These are phyloP conservation scores for Xylocampa areola DNA, from an alignment of 2,888 invertebrate species.

Conservation along the genomic window DNA sequence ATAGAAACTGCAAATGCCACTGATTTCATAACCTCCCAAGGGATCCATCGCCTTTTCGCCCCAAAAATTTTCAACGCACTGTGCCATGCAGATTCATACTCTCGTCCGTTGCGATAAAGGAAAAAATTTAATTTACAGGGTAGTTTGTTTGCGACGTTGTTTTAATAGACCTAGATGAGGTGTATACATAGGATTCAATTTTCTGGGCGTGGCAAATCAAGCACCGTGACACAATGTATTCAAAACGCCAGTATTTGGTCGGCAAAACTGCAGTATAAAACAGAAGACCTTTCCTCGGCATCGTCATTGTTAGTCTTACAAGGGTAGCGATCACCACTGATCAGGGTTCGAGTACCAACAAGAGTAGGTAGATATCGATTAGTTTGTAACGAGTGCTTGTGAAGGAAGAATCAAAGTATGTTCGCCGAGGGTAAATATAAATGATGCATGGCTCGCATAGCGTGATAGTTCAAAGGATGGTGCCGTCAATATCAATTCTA, in stretches of 20 bases:
- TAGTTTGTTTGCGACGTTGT: conserved; percentile 68
- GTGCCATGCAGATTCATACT: conserved; percentile 61
- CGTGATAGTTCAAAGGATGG: conserved; percentile 90
- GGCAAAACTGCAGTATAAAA: conserved; percentile 85
- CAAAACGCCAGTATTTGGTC: conserved; percentile 87
- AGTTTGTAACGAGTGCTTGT: conserved; percentile 78
- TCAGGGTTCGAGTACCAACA: conserved; percentile 60
- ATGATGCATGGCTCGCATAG: conserved; percentile 90
- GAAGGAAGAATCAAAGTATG: conserved; percentile 88
- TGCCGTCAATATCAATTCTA: conserved; percentile 76
- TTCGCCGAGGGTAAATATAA: conserved; percentile 89
- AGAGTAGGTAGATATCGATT: conserved; percentile 79
- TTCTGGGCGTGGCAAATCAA: conserved; percentile 90
- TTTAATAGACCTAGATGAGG: conserved; percentile 75
- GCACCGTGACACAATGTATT: conserved; percentile 89
- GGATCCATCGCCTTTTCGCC: conserved; percentile 88
- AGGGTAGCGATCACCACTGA: conserved; percentile 74
- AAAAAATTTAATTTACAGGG: conserved; percentile 52
- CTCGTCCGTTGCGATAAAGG: conserved; percentile 58
- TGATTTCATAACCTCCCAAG: conserved; percentile 91
- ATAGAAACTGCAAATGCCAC: conserved; percentile 92
- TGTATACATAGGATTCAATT: conserved; percentile 88
- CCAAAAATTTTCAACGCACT: conserved; percentile 73
- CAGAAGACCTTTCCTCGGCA: conserved; percentile 77
- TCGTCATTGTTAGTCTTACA: conserved; percentile 76